Conservation (phyloP, 2,797 vertebrate species). For the Macropodus opercularis region DNA sequence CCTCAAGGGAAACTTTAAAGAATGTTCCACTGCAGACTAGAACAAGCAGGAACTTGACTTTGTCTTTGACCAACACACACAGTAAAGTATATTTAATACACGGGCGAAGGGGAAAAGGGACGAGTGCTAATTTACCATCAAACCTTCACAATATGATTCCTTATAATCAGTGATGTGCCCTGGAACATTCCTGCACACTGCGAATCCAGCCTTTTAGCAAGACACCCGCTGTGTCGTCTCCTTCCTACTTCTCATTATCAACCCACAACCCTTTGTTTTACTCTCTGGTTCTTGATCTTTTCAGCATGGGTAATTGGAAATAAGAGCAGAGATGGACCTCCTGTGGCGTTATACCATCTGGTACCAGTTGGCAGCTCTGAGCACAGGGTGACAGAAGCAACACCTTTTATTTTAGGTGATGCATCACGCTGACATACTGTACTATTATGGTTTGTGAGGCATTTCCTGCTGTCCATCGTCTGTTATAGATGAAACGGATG, state of each 20-base stretch:
- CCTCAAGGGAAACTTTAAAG: too few relatives aligned
- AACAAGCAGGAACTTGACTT: not conserved
- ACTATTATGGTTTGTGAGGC: not conserved
- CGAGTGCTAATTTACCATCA: not conserved
- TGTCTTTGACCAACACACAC: too few relatives aligned
- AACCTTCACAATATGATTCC: constrained; percentile 4
- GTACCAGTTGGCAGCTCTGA: not conserved
- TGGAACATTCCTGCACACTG: constrained; percentile 19
- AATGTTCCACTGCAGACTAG: not conserved
- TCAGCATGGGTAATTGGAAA: constrained; percentile 10
- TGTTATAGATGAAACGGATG: too few relatives aligned
- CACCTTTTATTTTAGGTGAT: not conserved
- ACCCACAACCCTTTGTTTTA: not conserved
- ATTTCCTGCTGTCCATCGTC: not conserved
- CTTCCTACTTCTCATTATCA: not conserved
- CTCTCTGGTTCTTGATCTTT: not conserved
- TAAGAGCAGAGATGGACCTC: constrained; percentile 1
- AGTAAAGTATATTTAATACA: not conserved
- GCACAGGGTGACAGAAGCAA: constrained; percentile 18
- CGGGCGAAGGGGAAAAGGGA: not conserved
- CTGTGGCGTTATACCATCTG: not conserved
- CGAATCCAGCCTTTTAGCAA: constrained; percentile 1
- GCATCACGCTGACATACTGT: not conserved
- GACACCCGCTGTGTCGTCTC: constrained; percentile 7
- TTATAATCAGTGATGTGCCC: not conserved